These are phyloP conservation scores for Pantherophis alleghaniensis DNA, from an alignment of 2,797 vertebrate genomes.

Conservation along the genomic window DNA sequence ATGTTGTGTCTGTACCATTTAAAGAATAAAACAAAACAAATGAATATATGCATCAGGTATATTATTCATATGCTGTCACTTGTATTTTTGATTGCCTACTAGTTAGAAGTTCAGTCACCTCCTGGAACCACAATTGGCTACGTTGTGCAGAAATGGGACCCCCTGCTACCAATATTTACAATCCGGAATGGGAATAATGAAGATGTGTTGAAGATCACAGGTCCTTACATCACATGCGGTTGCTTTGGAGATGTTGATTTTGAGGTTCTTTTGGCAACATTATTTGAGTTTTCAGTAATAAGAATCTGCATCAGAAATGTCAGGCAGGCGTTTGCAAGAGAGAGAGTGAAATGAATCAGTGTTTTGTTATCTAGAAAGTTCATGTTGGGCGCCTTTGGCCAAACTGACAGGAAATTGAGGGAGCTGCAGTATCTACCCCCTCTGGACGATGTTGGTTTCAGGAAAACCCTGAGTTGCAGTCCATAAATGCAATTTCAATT, in stretches of 20 bases:
- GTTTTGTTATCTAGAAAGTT: neutral
- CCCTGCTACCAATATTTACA: constrained; percentile 76
- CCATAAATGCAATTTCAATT: neutral
- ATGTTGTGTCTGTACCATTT: neutral
- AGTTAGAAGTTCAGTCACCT: constrained; percentile 80
- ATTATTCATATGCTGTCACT: neutral
- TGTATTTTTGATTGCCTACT: constrained; percentile 40
- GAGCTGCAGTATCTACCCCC: neutral
- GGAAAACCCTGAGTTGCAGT: neutral
- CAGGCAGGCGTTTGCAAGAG: neutral
- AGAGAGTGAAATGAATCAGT: neutral
- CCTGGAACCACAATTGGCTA: constrained; percentile 76
- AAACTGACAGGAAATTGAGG: neutral
- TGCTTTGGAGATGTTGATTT: constrained; percentile 81
- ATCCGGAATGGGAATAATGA: constrained; percentile 77
- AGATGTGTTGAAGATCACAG: constrained; percentile 77
- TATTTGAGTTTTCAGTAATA: constrained; percentile 14
- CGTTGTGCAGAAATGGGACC: constrained; percentile 78
- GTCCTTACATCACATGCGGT: constrained; percentile 75
- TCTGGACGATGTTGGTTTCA: neutral
- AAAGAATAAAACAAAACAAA: neutral
- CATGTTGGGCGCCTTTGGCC: neutral
- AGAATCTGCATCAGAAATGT: constrained; percentile 19
- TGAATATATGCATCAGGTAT: neutral
- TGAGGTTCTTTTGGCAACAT: constrained; percentile 67